Percentiles rank a stretch among this genome's conserved stretches.
phyloP scores from a whole-genome alignment of 2,113 vertebrate species.

The Zosterops borbonicus region DNA sequence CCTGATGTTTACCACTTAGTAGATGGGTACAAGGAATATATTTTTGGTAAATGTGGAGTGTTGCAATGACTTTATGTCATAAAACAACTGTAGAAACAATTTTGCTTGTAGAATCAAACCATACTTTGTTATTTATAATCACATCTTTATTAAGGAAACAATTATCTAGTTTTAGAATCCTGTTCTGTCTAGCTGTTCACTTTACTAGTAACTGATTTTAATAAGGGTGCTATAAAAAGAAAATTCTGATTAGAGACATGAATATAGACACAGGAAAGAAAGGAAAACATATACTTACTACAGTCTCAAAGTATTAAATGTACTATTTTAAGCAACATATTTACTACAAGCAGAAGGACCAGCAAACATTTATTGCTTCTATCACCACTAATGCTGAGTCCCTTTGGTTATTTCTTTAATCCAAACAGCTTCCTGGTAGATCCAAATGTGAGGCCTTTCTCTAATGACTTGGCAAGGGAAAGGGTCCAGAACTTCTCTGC shows the following conservation, averaged over 20 bases:
- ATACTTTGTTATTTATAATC: not conserved
- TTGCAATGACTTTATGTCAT: not conserved
- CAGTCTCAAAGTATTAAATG: not conserved
- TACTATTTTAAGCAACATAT: not conserved
- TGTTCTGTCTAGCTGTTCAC: not conserved
- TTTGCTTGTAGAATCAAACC: not conserved
- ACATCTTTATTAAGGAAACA: not conserved
- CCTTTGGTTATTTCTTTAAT: slow-evolving; percentile 30
- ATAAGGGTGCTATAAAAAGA: not conserved
- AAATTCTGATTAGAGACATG: not conserved
- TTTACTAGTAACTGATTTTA: not conserved
- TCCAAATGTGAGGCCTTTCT: slow-evolving; percentile 32
- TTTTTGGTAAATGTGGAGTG: not conserved
- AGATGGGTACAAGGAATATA: not conserved
- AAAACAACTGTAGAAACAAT: not conserved
- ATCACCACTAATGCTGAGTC: not conserved
- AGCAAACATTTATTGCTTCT: not conserved
- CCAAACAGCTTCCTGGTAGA: slow-evolving; percentile 33
- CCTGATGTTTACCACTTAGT: rapidly evolving
- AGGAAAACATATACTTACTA: not conserved
- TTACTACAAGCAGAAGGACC: not conserved
- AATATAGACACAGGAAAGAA: not conserved
- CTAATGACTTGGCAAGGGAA: slow-evolving; percentile 34
- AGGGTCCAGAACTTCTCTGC: slow-evolving; percentile 50
- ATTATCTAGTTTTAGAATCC: not conserved